Evolutionary conservation across 2,113 vertebrate genomes (phyloP), one percentile per base, ranked within the genome.

Genomic region (Strix uralensis): DNA sequence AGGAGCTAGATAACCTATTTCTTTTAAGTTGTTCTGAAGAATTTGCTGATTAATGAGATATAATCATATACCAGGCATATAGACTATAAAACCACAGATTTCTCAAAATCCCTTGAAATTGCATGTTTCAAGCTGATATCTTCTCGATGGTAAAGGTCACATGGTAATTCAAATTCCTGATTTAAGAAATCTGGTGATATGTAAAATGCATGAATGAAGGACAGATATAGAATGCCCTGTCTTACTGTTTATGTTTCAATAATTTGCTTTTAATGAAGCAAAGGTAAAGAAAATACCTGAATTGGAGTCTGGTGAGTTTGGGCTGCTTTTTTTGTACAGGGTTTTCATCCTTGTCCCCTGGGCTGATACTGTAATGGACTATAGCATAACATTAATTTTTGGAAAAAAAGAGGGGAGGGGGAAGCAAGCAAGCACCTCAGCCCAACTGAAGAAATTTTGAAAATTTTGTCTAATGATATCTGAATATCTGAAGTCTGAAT

Each of bases 361-460:
- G 9, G 10, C 85, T 2, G 2, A 4, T 69, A 10, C 13, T 36
- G 22, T 57, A 73, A 29, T 47, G 46, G 34, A 13, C 19, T 55
- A n/a, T 5, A 32, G 36, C 9, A 61, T 20, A 62, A 19, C 13
- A 23, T 9, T 32, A 57, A 6, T 34, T 86, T 27, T 55, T n/a
- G 17, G 4, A 6, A 40, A 40, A 58, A 51, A 46, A 21, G 18
- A 15, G 3, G 20, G 18, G 22, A 7, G 22, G 5, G 2, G 1
- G 7, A 13, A 13, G 40, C 40, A 40, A 59, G 44, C 11, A n/a
- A 47, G 12, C 13, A 25, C 11, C 16, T 74, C 46, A 52, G 26
- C 46, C 19, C 16, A 59, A 3, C 3, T 40, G 44, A 72, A 54
- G 34, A 54, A 29, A 82, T 55, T 21, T 20, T 44, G 27, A 57